Evolutionary conservation across 2,797 vertebrate species (phyloP), one percentile per base, ranked within the genome.

Genomic region (Mallotus villosus): DNA sequence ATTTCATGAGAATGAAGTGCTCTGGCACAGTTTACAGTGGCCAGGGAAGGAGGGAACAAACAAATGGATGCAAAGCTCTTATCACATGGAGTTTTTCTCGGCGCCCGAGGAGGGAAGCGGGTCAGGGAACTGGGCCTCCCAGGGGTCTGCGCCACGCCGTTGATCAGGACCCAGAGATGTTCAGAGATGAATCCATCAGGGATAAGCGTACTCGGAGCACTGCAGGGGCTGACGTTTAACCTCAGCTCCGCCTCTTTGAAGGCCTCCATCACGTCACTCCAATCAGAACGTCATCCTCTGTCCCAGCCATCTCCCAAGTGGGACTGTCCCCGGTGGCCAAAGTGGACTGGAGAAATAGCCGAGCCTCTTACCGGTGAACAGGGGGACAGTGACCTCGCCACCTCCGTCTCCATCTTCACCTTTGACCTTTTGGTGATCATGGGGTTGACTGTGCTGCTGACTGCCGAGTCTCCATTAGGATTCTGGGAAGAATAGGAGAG

Each of bases 1-100:
- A 95, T 95, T 96, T 98, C 96, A 98, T 94, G 91, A 93, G 95
- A 96, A 97, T 95, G 91, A 95, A 97, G 95, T 93, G 93, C 91
- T 84, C 75, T 91, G 93, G 93, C 94, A 93, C 90, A 94, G 94
- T 94, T 96, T 95, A 94, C 92, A 77, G 81, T 86, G 91, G 89
- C 90, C 83, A 74, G 83, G 91, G 92, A 92, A 89, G 85, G 82
- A 72, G 74, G 29, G 46, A 67, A 22, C 58, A 46, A 81, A 84
- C 72, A 74, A 86, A 84, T 77, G 84, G 82, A 84, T 81, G 83
- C 85, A 84, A 86, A 90, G 88, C 91, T 92, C 87, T 90, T 85
- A 89, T 91, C 90, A 89, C 72, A 72, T 67, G 73, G 84, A 90
- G 80, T 88, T 90, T 91, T 90, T 90, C 88, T 68, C 73, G 77